Evolutionary conservation across 2,113 vertebrate genomes (phyloP).

Genomic region (Sakesphorus luctuosus): DNA sequence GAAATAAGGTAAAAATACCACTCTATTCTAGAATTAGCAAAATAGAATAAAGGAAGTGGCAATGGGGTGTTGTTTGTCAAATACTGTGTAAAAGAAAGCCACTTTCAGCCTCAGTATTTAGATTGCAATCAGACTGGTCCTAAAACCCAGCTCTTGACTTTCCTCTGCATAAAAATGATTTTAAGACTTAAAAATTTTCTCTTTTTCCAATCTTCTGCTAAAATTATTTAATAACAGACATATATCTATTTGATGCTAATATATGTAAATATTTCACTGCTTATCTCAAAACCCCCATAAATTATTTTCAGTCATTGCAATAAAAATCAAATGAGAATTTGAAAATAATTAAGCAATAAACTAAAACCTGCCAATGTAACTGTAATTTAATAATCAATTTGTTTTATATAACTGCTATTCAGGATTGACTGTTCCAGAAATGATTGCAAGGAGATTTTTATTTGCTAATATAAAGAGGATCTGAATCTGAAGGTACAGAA

Average conservation of each 20-base stretch:
- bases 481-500: not conserved
- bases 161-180: not conserved
- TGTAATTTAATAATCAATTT: not conserved
- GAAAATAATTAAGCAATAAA: not conserved
- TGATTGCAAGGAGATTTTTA: not conserved
- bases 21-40: not conserved
- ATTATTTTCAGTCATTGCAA: not conserved
- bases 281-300: not conserved
- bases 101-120: not conserved
- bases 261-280: not conserved
- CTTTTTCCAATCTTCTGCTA: not conserved
- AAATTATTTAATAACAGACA: not conserved
- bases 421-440: not conserved
- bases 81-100: not conserved
- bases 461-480: not conserved
- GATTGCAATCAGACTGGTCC: not conserved
- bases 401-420: not conserved
- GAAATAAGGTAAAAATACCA: not conserved
- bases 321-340: not conserved
- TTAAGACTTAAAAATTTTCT: not conserved
- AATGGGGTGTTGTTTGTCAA: not conserved
- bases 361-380: not conserved
- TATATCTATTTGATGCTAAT: not conserved
- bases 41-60: not conserved
- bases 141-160: accelerated